A percentile compares a stretch with the other conserved stretches of the same genome.
Evolutionary conservation across 1,140 invertebrate genomes (phyloP).

Genomic region (Apis florea): DNA sequence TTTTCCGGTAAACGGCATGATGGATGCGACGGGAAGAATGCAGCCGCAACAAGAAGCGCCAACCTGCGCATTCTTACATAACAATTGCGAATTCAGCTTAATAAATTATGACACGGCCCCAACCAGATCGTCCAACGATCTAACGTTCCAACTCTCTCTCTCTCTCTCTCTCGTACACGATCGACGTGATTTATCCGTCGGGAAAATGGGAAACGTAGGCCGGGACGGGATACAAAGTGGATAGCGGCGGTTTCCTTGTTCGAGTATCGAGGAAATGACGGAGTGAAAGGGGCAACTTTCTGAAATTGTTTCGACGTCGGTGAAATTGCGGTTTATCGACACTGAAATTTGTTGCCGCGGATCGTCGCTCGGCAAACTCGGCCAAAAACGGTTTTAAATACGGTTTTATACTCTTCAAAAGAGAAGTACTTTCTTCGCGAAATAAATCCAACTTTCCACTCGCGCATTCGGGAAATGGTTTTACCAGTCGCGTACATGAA

Average conservation of each 20-base stretch:
- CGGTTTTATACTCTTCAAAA: constrained; percentile 25
- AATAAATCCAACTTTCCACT: constrained; percentile 23
- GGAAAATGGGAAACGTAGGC: neutral
- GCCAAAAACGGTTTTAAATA: too few species aligned
- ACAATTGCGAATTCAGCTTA: constrained; percentile 40
- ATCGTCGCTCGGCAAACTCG: neutral
- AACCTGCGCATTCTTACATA: constrained; percentile 49
- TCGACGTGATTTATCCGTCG: neutral
- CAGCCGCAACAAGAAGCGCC: constrained; percentile 41
- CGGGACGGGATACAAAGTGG: neutral
- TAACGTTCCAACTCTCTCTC: neutral
- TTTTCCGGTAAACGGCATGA: constrained; percentile 38
- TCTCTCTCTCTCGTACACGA: too few species aligned
- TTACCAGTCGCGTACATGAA: neutral
- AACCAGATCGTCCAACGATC: too few species aligned
- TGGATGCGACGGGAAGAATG: constrained; percentile 57
- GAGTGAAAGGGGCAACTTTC: constrained; percentile 37
- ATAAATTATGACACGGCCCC: constrained; percentile 24
- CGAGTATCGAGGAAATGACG: neutral
- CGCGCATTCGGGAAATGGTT: neutral
- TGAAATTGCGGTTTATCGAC: constrained; percentile 14
- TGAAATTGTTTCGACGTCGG: neutral
- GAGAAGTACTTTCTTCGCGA: neutral
- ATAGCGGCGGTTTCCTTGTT: neutral
- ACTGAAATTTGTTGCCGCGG: constrained; percentile 5